Evolutionary conservation across 1,140 invertebrate genomes (phyloP), one percentile per base, ranked within the genome.

Genomic region (Pseudomyrmex sp.): DNA sequence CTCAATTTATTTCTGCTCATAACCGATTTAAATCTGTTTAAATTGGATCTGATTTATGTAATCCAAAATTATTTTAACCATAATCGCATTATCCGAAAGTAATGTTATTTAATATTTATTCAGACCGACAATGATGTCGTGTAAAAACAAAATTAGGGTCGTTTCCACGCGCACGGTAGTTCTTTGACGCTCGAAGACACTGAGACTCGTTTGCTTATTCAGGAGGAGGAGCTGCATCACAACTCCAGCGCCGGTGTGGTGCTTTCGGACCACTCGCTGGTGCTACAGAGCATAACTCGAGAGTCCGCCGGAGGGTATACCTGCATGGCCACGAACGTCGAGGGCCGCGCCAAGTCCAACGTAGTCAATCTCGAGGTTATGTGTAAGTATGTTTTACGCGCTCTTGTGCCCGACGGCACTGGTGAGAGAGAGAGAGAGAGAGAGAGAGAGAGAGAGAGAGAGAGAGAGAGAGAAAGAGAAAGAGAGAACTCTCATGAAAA

Each of bases 281-380:
- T 96, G 20, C 94, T 96, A 70, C 96, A 96, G 85, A 94, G 95
- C 73, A 95, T 96, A 88, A 95, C 94, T 61, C 91, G 95, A 80
- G 94, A 94, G 80, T 94, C 95, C 54, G 94, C 95, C 52, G 96
- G 96, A 70, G 94, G 94, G 77, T 96, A 96, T 88, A 95, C 95
- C 68, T 96, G 96, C 90, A 91, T 94, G 44, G 95, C 95, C 3
- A 90, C 92, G 50, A 96, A 96, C 86, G 90, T 92, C 18, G 95
- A 96, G 90, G 96, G 95, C n/a, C 94, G 93, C 79, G 95, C 95
- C 26, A 94, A 93, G 83, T 96, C 95, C 82, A 95, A 95, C 88
- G 88, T 93, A 48, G 94, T 96, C 73, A 90, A 93, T 66, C 94
- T 96, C 72, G 93, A 95, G 84, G 95, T 96, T 70, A 95, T 95